Evolutionary conservation across 1,140 invertebrate species (phyloP), one percentile per base, ranked within the genome.

Genomic region (Andrena cerasifolii): DNA sequence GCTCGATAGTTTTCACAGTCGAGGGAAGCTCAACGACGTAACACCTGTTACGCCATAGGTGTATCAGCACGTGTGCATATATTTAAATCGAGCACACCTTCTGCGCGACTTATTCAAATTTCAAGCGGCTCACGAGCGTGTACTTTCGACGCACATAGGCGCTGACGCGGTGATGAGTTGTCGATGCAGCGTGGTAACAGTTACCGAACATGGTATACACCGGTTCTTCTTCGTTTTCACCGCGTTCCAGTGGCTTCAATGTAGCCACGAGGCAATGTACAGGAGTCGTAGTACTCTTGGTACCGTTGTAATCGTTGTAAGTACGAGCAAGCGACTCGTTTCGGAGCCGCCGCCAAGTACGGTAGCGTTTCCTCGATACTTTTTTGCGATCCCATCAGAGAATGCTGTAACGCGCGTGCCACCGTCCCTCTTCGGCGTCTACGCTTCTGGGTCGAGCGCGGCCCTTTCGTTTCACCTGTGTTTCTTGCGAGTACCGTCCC

Each of bases 281-380:
- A 82, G 56, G 40, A 75, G 58, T 54, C 72, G 80, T 80, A 68
- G 81, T 87, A 88, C 87, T 78, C 85, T 88, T 58, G 73, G 78
- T 89, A 89, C 88, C 88, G 88, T 89, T 89, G 80, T 84, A 73
- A 67, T 76, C 75, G 76, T 54, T 31, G 53, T 14, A 62, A 71
- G 76, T 78, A 71, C 36, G 5, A 71, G 66, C 49, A 43, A 56
- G 47, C 78, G 78, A 79, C 77, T 79, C 65, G 78, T 83, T 85
- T 87, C 83, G 83, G 72, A 58, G 28, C 59, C 63, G 80, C 80
- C 76, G 80, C 83, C 84, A 85, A 83, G 80, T 86, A 86, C 84
- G 80, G 77, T 80, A 83, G 76, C 51, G 71, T 58, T 80, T 74
- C 72, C 80, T 77, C 77, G 62, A 81, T 80, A 80, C 82, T 59